Base-by-base conservation (phyloP, 2,888 invertebrate genomes). In the Dryobota labecula region DNA sequence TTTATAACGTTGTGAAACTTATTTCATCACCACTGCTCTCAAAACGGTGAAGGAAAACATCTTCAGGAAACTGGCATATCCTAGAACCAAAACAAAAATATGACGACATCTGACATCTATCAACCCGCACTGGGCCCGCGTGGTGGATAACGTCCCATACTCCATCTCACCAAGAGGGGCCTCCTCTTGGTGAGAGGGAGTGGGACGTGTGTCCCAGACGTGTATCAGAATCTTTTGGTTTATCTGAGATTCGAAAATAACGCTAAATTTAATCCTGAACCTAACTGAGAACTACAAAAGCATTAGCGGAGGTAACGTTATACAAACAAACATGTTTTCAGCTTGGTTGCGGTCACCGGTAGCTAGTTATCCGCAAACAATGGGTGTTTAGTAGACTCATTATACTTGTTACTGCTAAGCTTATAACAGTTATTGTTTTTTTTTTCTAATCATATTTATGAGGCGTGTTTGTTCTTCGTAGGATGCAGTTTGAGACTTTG, bases 361-460 rank as follows among this genome's bases (percentile, higher is more conserved):
- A 30, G 58, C 62, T 54, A 53, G 41, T 56, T 13, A 45, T 62
- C 70, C 76, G 3, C 67, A 58, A 68, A 80, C 67, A 79, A 71
- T 80, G 70, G 68, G 20, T 58, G 58, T 68, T 79, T 65, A 80
- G 75, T 53, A 41, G n/a, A 49, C 67, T 56, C 66, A 70, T 67
- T 68, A 43, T 49, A 61, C 47, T 78, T 36, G 60, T 78, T 78
- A 78, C 60, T 73, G 61, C 53, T 9, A 56, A 60, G 71, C 66
- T 60, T 64, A 60, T 8, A 73, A 49, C 51, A 30, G 78, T 78
- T 73, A 78, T 73, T 68, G 56, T 78, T 78, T 77, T 43, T 74
- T 57, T 74, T 58, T 65, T 51, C 20, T 36, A 56, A 78, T 64
- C 33, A 53, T 62, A 58, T 63, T 72, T 73, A 58, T 63, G 2